Evolutionary conservation across 2,113 vertebrate genomes (phyloP).

Genomic region (Mobula birostris): DNA sequence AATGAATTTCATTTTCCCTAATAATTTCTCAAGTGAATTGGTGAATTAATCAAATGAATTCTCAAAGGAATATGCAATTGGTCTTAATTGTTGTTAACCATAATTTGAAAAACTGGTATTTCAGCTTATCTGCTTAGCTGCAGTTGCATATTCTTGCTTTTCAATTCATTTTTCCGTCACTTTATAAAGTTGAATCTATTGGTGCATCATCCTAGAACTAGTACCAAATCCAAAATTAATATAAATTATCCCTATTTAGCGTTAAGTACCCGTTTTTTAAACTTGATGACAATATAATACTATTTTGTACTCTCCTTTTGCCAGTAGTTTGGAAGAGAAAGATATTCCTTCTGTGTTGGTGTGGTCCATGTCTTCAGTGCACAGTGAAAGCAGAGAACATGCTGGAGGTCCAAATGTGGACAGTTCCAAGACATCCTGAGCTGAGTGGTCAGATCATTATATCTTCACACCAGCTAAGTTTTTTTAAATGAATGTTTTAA

Average conservation of each 20-base stretch:
- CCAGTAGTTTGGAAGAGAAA: too few relatives aligned
- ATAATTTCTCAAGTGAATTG: not conserved
- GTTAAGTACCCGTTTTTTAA: not conserved
- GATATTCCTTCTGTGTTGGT: too few relatives aligned
- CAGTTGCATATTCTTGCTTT: not conserved
- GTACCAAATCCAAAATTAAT: too few relatives aligned
- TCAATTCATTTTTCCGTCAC: not conserved
- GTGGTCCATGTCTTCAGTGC: too few relatives aligned
- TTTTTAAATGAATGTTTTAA: too few relatives aligned
- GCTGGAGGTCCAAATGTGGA: too few relatives aligned
- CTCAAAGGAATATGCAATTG: not conserved
- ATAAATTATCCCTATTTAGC: not conserved
- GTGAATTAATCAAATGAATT: too few relatives aligned
- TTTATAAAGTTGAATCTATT: not conserved
- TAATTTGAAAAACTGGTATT: not conserved
- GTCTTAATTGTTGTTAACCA: not conserved
- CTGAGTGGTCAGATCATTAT: too few relatives aligned
- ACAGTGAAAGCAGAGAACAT: too few relatives aligned
- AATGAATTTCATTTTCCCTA: not conserved
- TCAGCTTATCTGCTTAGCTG: not conserved
- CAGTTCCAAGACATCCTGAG: too few relatives aligned
- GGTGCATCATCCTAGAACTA: not conserved
- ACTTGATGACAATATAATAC: not conserved
- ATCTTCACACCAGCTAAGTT: too few relatives aligned
- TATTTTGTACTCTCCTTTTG: not conserved